Conservation (phyloP, 2,888 invertebrate genomes). For the Odontocerum albicorne region DNA sequence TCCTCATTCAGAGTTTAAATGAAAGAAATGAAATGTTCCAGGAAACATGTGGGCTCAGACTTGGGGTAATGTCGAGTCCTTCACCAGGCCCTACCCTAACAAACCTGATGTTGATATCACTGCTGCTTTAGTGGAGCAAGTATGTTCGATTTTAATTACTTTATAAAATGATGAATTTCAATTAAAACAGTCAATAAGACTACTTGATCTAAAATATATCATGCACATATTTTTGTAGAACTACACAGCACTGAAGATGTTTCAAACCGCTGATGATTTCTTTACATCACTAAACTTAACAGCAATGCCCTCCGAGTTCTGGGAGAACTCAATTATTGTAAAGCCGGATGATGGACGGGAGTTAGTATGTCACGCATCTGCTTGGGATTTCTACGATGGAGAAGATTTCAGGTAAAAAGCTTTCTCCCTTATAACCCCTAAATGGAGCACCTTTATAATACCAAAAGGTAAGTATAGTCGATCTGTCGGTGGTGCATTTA, state of each 20-base stretch:
- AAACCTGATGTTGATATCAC: slow-evolving; percentile 74
- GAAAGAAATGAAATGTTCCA: slow-evolving; percentile 45
- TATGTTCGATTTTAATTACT: slow-evolving; percentile 41
- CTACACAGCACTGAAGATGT: slow-evolving; percentile 77
- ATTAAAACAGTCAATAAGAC: too few relatives aligned
- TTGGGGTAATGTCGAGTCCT: slow-evolving; percentile 69
- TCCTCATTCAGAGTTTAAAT: too few relatives aligned
- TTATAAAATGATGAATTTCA: not conserved
- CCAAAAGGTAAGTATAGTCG: too few relatives aligned
- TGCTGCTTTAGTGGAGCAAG: slow-evolving; percentile 69
- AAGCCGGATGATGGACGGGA: slow-evolving; percentile 74
- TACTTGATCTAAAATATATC: too few relatives aligned
- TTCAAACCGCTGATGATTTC: slow-evolving; percentile 82
- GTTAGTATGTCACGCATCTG: slow-evolving; percentile 83
- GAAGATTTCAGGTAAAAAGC: slow-evolving; percentile 73
- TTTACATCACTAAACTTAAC: slow-evolving; percentile 81
- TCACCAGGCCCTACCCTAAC: slow-evolving; percentile 73
- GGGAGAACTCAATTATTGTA: slow-evolving; percentile 83
- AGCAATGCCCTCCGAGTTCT: slow-evolving; percentile 78
- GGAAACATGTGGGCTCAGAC: slow-evolving; percentile 87
- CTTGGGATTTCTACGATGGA: slow-evolving; percentile 84
- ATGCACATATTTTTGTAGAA: slow-evolving; percentile 49
- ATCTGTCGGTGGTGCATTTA: too few relatives aligned
- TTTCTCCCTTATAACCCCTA: too few relatives aligned
- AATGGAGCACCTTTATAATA: too few relatives aligned